A percentile compares a stretch with the other conserved stretches of the same genome.
Conservation (phyloP, 2,888 invertebrate genomes). For the Dryobotodes eremita region DNA sequence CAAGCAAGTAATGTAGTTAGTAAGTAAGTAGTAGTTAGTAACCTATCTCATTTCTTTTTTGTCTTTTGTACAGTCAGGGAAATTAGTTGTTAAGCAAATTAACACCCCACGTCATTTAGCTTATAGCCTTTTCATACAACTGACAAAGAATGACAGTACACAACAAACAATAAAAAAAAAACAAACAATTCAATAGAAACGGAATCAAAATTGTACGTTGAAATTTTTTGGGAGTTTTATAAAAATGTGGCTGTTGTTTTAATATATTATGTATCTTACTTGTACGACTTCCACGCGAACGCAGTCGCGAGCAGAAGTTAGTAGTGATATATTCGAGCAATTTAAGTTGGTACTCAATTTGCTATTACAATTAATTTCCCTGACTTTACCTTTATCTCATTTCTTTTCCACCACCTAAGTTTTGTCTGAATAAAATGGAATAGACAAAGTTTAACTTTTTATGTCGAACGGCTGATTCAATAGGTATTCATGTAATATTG, state of each 20-base stretch:
- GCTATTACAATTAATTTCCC: too few species aligned
- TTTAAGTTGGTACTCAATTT: background rate
- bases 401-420: background rate
- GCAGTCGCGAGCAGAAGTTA: too few species aligned
- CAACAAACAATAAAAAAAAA: too few species aligned
- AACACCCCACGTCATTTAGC: too few species aligned
- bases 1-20: background rate
- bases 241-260: too few species aligned
- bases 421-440: slow-evolving; percentile 8
- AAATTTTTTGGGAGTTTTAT: too few species aligned
- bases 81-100: too few species aligned
- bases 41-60: background rate
- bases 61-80: background rate
- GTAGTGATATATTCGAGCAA: background rate
- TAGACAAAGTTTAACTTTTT: slow-evolving; percentile 1
- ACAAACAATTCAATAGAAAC: too few species aligned
- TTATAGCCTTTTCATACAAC: background rate
- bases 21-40: too few species aligned
- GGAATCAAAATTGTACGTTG: too few species aligned
- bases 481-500: slow-evolving; percentile 37
- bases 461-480: slow-evolving; percentile 1
- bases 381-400: background rate
- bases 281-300: too few species aligned
- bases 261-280: too few species aligned
- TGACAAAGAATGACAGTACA: background rate